Evolutionary conservation across 2,797 vertebrate genomes (phyloP).

Genomic region (Eurystomus glaucurus): DNA sequence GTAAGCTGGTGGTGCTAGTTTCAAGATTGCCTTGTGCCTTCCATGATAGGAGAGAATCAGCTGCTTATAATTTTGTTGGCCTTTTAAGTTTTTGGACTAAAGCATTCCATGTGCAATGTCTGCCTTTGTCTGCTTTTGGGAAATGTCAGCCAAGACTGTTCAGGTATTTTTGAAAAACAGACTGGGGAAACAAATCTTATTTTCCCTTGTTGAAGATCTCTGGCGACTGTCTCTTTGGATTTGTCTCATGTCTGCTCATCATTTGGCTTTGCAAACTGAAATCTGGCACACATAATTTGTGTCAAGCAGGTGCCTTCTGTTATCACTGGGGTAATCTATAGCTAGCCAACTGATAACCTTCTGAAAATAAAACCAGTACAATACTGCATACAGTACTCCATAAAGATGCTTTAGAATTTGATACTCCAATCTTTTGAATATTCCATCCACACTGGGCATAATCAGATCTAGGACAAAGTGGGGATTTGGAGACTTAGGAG

Average conservation of each 20-base stretch:
- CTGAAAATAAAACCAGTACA: slow-evolving; percentile 26
- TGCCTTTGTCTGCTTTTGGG: neutral
- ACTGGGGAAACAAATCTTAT: neutral
- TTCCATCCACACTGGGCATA: neutral
- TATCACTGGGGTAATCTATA: neutral
- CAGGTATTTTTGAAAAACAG: slow-evolving; percentile 10
- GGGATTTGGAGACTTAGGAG: neutral
- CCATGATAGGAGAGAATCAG: neutral
- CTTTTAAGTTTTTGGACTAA: neutral
- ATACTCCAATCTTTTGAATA: neutral
- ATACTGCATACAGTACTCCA: neutral
- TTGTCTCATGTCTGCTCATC: neutral
- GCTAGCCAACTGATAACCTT: slow-evolving; percentile 32
- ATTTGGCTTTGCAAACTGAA: slow-evolving; percentile 22
- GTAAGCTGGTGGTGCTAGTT: neutral
- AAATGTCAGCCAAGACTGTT: neutral
- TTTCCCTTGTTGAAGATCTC: neutral
- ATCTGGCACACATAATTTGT: slow-evolving; percentile 40
- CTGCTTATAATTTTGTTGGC: neutral
- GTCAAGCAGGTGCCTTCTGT: slow-evolving; percentile 60
- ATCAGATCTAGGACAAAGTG: neutral
- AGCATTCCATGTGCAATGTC: neutral
- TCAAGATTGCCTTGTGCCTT: neutral
- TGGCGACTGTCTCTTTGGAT: slow-evolving; percentile 13
- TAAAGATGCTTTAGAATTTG: neutral